A percentile compares a stretch with the other conserved stretches of the same genome.
Conservation (phyloP, 1,140 invertebrate species). For the Capitella teleta region DNA sequence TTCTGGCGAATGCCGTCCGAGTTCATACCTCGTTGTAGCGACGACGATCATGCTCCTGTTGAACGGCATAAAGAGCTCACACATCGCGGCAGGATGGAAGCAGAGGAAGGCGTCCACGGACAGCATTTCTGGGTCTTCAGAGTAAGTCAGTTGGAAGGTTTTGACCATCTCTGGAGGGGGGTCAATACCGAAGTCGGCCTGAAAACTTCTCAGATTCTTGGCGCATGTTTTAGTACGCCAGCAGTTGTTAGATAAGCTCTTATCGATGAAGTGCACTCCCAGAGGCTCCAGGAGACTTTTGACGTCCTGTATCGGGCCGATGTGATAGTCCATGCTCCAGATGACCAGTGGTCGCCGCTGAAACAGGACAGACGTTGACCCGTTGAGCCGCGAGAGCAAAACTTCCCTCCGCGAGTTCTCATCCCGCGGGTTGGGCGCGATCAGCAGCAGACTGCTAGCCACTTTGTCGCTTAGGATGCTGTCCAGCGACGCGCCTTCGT, state of each 20-base stretch:
- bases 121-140: conserved; percentile 10
- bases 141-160: conserved; percentile 12
- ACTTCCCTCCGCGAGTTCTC: too few species aligned
- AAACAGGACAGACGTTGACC: too few species aligned
- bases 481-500: too few species aligned
- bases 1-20: conserved; percentile 8
- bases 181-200: neutral
- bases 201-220: neutral
- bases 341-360: too few species aligned
- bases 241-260: conserved; percentile 3
- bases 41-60: conserved; percentile 13
- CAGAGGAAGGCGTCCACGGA: conserved; percentile 13
- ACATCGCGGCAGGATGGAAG: conserved; percentile 12
- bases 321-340: neutral
- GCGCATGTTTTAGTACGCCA: neutral
- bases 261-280: conserved; percentile 2
- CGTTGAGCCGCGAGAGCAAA: too few species aligned
- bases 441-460: too few species aligned
- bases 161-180: neutral
- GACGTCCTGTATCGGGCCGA: neutral
- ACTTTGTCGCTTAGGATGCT: too few species aligned
- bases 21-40: conserved; percentile 10
- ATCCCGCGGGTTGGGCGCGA: too few species aligned
- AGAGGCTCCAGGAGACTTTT: neutral
- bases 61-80: conserved; percentile 14